Percentiles rank a stretch among this genome's conserved stretches.
phyloP scores from a whole-genome alignment of 2,888 invertebrate genomes.

The Apamea anceps region DNA sequence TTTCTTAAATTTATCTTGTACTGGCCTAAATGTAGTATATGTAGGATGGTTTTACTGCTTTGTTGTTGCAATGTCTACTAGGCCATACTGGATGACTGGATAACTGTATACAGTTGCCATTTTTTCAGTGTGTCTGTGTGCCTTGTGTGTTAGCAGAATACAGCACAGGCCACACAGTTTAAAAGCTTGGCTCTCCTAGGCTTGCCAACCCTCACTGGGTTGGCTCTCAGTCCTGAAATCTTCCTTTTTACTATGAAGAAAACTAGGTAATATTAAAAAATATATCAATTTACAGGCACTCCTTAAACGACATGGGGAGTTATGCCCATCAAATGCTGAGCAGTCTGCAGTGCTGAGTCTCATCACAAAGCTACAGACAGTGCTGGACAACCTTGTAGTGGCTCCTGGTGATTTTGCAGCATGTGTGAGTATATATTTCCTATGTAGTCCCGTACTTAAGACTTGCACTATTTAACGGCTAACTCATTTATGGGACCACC shows the following conservation, averaged over 20 bases:
- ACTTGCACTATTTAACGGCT: too few relatives aligned
- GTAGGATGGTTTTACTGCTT: neutral
- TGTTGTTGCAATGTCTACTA: neutral
- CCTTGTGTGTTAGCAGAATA: neutral
- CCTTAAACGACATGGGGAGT: conserved; percentile 97
- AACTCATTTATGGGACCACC: neutral
- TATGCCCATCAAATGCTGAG: conserved; percentile 97
- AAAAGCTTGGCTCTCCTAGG: neutral
- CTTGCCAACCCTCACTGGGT: too few relatives aligned
- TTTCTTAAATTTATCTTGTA: too few relatives aligned
- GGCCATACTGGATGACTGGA: neutral
- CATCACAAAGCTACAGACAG: conserved; percentile 97
- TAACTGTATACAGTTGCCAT: neutral
- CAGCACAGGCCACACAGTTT: neutral
- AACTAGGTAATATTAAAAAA: neutral
- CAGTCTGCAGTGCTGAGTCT: conserved; percentile 98
- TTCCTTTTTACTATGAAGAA: neutral
- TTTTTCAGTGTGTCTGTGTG: too few relatives aligned
- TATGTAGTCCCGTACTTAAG: neutral
- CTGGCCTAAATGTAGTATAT: too few relatives aligned
- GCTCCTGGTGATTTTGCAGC: conserved; percentile 98
- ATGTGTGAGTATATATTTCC: conserved; percentile 93
- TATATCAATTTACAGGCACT: conserved; percentile 92
- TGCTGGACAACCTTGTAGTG: conserved; percentile 98
- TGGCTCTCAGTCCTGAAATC: neutral